Evolutionary conservation across 1,140 invertebrate species (phyloP).

Genomic region (Neodiprion lecontei): DNA sequence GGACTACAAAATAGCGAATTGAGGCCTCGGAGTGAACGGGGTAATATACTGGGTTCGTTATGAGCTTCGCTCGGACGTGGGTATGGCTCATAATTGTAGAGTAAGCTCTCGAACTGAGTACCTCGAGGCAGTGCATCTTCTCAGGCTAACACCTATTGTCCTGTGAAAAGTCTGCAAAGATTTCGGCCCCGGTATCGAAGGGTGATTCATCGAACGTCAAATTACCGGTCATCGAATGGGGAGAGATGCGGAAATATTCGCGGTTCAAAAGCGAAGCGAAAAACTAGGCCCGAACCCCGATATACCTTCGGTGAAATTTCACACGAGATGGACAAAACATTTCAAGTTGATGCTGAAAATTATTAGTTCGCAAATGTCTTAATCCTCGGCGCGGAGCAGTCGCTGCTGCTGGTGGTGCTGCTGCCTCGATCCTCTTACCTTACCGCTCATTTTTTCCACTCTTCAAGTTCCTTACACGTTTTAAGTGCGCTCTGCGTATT

Average conservation of each 20-base stretch:
- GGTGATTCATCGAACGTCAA: too few relatives aligned
- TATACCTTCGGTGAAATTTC: background rate
- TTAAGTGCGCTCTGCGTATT: constrained; percentile 3
- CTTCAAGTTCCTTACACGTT: constrained; percentile 3
- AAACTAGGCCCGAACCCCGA: too few relatives aligned
- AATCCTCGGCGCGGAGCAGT: constrained; percentile 3
- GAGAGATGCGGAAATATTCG: too few relatives aligned
- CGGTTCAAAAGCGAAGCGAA: too few relatives aligned
- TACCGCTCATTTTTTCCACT: background rate
- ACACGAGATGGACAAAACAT: constrained; percentile 5
- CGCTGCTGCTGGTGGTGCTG: background rate
- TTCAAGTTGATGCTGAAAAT: background rate
- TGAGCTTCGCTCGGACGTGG: constrained; percentile 3
- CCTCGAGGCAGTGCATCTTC: background rate
- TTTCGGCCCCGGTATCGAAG: background rate
- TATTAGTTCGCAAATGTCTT: constrained; percentile 7
- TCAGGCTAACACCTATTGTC: background rate
- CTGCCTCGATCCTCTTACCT: background rate
- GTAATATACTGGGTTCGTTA: constrained; percentile 7
- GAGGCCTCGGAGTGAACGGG: background rate
- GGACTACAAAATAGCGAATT: constrained; percentile 5
- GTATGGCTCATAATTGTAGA: constrained; percentile 7
- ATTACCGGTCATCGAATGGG: too few relatives aligned
- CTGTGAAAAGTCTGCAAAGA: background rate
- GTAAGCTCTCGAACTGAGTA: background rate